These are phyloP conservation scores for Rhagium mordax DNA, from an alignment of 2,888 invertebrate genomes.

Conservation along the genomic window DNA sequence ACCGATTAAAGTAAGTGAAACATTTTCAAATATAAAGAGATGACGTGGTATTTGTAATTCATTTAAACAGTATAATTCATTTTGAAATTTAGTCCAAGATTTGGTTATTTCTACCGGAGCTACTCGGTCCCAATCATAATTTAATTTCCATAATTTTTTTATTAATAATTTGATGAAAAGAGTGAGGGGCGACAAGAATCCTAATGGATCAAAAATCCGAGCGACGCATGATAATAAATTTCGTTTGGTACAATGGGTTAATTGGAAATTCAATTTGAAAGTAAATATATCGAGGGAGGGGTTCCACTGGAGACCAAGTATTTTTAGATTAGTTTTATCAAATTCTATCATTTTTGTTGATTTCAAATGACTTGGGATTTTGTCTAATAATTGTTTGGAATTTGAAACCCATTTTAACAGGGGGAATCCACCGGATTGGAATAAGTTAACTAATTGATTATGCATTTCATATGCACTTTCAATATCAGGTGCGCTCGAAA, in stretches of 20 bases:
- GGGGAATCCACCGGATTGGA: background rate
- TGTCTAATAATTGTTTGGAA: background rate
- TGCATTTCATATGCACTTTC: background rate
- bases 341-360: background rate
- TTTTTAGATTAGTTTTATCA: background rate
- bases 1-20: background rate
- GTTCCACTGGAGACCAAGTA: background rate
- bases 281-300: background rate
- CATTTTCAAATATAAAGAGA: background rate
- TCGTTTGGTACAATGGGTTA: background rate
- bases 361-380: background rate
- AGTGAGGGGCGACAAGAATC: constrained; percentile 32
- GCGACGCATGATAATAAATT: constrained; percentile 9
- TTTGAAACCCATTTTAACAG: constrained; percentile 8
- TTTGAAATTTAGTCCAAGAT: background rate
- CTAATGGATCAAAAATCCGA: constrained; percentile 35
- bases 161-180: constrained; percentile 29
- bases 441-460: background rate
- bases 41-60: background rate
- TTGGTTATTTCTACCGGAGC: background rate
- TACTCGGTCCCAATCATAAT: constrained; percentile 5
- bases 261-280: background rate
- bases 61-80: background rate
- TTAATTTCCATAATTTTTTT: constrained; percentile 9
- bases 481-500: background rate